Base-by-base conservation (phyloP, 2,888 invertebrate genomes). In the Leptinotarsa haldemani region DNA sequence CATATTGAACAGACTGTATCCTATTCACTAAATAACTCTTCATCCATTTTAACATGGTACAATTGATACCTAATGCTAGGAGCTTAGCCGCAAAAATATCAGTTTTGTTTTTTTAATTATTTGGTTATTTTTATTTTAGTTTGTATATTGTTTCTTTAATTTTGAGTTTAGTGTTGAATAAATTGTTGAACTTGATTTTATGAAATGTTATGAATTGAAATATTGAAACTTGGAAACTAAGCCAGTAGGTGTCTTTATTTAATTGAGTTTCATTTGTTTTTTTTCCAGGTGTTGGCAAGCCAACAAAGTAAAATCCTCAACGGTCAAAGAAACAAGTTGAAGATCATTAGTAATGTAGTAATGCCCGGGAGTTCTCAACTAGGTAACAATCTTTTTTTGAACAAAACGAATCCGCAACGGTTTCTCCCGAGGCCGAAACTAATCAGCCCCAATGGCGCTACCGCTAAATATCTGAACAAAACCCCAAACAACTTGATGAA, bases 321-420 rank as follows among this genome's bases (percentile, higher is more conserved):
- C 74, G 87, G 87, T 12, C 87, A 87, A 79, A 82, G 86, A 74
- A 85, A 80, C 75, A 87, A 88, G 82, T 79, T 88, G n/a, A 88
- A 88, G 80, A 85, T 88, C 67, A 74, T 88, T 30, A 84, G 86
- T 70, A 88, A 88, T 76, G 83, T 87, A 47, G 79, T 86, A 5
- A 81, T 86, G 77, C 81, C 84, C 12, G 82, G 84, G 68, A 74
- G 80, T 20, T 80, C 84, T 20, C 81, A 84, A 74, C 78, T 82
- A 58, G 74, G 82, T 5, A 82, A 81, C 75, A 86, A 85, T 80
- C 79, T 85, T 48, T 61, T 85, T 52, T 64, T 86, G 56, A 86
- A 85, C 69, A 86, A 86, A 80, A 78, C 79, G n/a, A 78, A 80
- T 25, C 81, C 85, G 72, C 83, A 85, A 53, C 84, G 83, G 48